These are phyloP conservation scores for Misgurnus anguillicaudatus DNA, from an alignment of 2,113 vertebrate genomes.

Conservation along the genomic window DNA sequence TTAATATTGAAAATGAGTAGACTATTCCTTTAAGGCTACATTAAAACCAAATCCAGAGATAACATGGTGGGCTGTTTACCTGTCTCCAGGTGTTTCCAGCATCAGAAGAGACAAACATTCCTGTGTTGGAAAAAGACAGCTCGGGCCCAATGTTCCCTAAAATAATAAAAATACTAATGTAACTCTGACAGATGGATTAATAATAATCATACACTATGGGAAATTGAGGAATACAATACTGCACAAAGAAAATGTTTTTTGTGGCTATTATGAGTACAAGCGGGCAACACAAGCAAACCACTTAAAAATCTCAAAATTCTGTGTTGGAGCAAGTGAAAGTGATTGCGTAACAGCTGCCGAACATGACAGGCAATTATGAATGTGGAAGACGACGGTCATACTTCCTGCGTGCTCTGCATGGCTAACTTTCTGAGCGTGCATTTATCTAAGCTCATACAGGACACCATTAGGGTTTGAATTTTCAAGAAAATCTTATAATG, in stretches of 20 bases:
- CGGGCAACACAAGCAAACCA: no score
- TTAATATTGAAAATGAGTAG: no score
- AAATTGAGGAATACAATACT: background rate
- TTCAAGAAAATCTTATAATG: slow-evolving; percentile 36
- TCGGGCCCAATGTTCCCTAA: slow-evolving; percentile 89
- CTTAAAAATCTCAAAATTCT: background rate
- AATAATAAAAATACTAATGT: slow-evolving; percentile 39
- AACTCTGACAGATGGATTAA: slow-evolving; percentile 1
- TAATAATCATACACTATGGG: slow-evolving; percentile 5
- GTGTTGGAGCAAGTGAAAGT: slow-evolving; percentile 19
- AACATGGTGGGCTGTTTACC: slow-evolving; percentile 64
- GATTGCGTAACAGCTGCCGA: slow-evolving; percentile 36
- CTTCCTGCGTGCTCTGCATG: slow-evolving; percentile 33
- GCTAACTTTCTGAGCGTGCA: slow-evolving; percentile 26
- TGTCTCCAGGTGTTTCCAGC: slow-evolving; percentile 96
- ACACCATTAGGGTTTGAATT: slow-evolving; percentile 5
- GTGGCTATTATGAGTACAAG: no score
- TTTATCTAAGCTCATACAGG: slow-evolving; percentile 26
- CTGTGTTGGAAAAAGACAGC: slow-evolving; percentile 85
- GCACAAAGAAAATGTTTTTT: background rate
- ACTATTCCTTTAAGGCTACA: background rate
- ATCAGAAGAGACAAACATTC: slow-evolving; percentile 91
- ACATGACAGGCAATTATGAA: slow-evolving; percentile 45
- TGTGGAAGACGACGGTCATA: slow-evolving; percentile 35
- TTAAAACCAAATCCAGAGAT: background rate